Conservation (phyloP, 2,888 invertebrate genomes). For the Rhogogaster chlorosoma region DNA sequence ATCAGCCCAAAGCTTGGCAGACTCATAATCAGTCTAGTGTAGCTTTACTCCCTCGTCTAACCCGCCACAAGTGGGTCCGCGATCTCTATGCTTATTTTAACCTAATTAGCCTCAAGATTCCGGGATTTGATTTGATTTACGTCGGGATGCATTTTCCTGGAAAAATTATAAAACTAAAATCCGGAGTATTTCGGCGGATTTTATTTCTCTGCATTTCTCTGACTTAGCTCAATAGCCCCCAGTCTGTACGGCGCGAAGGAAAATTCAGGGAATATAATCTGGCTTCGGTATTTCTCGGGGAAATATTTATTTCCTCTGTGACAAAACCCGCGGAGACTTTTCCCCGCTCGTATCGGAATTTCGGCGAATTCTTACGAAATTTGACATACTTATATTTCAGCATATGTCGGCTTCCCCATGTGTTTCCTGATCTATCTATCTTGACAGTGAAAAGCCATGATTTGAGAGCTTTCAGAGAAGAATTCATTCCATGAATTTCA, state of each 20-base stretch:
- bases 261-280: not conserved
- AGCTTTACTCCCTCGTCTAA: constrained; percentile 1
- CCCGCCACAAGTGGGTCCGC: constrained; percentile 21
- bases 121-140: too few species aligned
- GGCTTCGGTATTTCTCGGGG: too few species aligned
- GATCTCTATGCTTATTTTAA: constrained; percentile 16
- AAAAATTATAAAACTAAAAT: too few species aligned
- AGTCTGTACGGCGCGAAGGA: not conserved
- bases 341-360: not conserved
- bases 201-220: too few species aligned
- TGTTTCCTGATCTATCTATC: not conserved
- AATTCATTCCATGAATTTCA: too few species aligned
- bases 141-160: too few species aligned
- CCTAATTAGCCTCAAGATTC: constrained; percentile 14
- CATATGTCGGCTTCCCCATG: not conserved
- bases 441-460: not conserved
- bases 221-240: not conserved
- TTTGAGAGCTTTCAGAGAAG: not conserved
- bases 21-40: not conserved
- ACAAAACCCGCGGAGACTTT: not conserved
- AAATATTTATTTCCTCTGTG: not conserved
- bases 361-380: not conserved
- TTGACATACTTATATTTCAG: not conserved
- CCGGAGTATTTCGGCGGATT: too few species aligned
- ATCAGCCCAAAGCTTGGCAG: not conserved